These are phyloP conservation scores for Metridium senile DNA, from an alignment of 92 coral and sea anemone genomes.

Conservation along the genomic window DNA sequence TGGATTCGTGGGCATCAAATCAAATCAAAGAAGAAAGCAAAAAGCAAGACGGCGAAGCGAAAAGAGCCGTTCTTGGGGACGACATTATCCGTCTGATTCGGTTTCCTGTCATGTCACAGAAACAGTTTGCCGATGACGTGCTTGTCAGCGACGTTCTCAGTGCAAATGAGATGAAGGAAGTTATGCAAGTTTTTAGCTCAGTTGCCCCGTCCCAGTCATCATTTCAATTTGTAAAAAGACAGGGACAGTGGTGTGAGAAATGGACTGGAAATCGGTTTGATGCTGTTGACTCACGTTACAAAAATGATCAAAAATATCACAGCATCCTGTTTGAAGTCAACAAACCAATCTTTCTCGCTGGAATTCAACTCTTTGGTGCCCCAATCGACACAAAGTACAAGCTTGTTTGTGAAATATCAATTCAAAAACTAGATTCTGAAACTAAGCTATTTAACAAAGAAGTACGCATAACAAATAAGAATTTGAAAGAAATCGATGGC, in stretches of 20 bases:
- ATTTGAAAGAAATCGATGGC: background rate
- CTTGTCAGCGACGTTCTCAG: conserved; percentile 24
- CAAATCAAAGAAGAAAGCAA: background rate
- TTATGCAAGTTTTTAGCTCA: conserved; percentile 11
- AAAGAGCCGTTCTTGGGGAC: conserved; percentile 27
- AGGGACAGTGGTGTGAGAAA: conserved; percentile 2
- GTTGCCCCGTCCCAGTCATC: background rate
- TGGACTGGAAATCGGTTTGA: conserved; percentile 18
- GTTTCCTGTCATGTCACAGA: conserved; percentile 8
- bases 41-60: background rate
- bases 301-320: background rate
- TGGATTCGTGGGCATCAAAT: conserved; percentile 27
- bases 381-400: background rate
- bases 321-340: conserved; percentile 7
- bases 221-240: background rate
- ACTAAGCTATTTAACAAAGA: background rate
- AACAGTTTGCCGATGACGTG: conserved; percentile 26
- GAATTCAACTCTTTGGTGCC: conserved; percentile 9
- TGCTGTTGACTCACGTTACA: background rate
- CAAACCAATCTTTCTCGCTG: conserved; percentile 28
- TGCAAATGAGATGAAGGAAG: conserved; percentile 7
- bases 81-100: conserved; percentile 2
- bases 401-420: background rate
- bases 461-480: too few relatives aligned
- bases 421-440: background rate